These are phyloP conservation scores for Drosophila demipolita DNA, from an alignment of 2,888 invertebrate species.

Conservation along the genomic window DNA sequence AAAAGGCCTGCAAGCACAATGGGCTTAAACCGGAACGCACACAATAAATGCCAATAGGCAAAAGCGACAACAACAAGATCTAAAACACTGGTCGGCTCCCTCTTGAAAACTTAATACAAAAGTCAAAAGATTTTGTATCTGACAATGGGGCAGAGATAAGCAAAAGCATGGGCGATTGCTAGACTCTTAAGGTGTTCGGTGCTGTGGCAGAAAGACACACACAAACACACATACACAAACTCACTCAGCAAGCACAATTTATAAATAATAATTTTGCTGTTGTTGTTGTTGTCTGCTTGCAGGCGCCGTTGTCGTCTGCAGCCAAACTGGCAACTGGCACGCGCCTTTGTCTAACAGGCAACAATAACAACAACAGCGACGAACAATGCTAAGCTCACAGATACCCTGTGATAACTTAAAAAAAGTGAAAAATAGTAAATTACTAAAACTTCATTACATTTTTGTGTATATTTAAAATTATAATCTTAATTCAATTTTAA, in stretches of 20 bases:
- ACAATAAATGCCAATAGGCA: slow-evolving; percentile 58
- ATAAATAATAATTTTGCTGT: slow-evolving; percentile 76
- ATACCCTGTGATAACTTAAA: slow-evolving; percentile 10
- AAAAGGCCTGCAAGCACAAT: slow-evolving; percentile 49
- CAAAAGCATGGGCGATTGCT: slow-evolving; percentile 11
- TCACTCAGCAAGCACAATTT: slow-evolving; percentile 57
- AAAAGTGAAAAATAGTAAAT: not conserved
- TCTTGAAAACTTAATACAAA: slow-evolving; percentile 41
- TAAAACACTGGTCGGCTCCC: slow-evolving; percentile 25
- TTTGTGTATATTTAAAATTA: not conserved
- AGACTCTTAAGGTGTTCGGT: slow-evolving; percentile 47
- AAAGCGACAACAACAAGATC: slow-evolving; percentile 32
- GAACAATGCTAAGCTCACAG: not conserved
- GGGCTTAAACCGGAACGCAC: slow-evolving; percentile 34
- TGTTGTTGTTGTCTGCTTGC: slow-evolving; percentile 60
- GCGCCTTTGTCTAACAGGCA: slow-evolving; percentile 56
- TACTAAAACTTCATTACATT: not conserved
- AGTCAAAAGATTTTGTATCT: slow-evolving; percentile 56
- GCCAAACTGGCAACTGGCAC: slow-evolving; percentile 56
- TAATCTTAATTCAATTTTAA: no score
- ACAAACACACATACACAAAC: not conserved
- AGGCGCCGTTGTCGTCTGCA: slow-evolving; percentile 61
- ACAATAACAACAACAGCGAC: not conserved
- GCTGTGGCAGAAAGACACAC: not conserved
- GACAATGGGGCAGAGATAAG: slow-evolving; percentile 31